These are phyloP conservation scores for Nematopogon swammerdamellus DNA, from an alignment of 2,888 invertebrate genomes.

Conservation along the genomic window DNA sequence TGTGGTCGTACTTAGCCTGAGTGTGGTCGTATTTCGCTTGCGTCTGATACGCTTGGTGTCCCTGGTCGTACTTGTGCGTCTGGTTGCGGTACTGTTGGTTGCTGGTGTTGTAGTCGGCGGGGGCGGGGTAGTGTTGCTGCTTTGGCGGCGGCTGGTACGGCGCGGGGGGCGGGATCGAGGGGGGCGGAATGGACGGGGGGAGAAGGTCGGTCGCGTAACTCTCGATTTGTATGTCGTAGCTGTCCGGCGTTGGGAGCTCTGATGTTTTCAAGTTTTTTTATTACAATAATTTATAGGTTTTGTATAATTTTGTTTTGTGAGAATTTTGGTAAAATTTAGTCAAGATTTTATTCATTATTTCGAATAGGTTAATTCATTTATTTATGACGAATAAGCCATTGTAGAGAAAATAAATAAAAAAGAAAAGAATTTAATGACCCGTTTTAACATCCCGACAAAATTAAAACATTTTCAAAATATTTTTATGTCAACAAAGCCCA, in stretches of 20 bases:
- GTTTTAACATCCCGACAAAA: too few relatives aligned
- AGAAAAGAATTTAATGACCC: too few relatives aligned
- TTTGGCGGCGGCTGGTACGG: constrained; percentile 11
- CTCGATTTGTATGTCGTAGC: constrained; percentile 49
- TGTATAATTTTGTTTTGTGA: too few relatives aligned
- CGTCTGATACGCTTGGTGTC: constrained; percentile 14
- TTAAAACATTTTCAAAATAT: too few relatives aligned
- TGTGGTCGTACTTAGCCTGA: constrained; percentile 27
- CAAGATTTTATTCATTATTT: too few relatives aligned
- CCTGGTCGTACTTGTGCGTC: constrained; percentile 14
- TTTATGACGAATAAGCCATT: too few relatives aligned
- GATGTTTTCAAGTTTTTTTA: too few relatives aligned
- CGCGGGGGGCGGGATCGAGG: constrained; percentile 15
- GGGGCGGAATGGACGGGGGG: constrained; percentile 23
- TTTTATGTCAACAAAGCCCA: too few relatives aligned
- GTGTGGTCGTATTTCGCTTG: constrained; percentile 23
- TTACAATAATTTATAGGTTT: too few relatives aligned
- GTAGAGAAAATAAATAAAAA: too few relatives aligned
- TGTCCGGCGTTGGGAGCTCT: constrained; percentile 36
- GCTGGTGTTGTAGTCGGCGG: constrained; percentile 18
- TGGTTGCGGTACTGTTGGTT: constrained; percentile 15
- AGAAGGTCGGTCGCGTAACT: constrained; percentile 48
- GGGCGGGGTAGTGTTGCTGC: constrained; percentile 8
- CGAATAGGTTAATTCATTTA: too few relatives aligned
- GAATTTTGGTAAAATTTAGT: too few relatives aligned